Conservation (phyloP, 2,888 invertebrate species). For the Apotomis turbidana region DNA sequence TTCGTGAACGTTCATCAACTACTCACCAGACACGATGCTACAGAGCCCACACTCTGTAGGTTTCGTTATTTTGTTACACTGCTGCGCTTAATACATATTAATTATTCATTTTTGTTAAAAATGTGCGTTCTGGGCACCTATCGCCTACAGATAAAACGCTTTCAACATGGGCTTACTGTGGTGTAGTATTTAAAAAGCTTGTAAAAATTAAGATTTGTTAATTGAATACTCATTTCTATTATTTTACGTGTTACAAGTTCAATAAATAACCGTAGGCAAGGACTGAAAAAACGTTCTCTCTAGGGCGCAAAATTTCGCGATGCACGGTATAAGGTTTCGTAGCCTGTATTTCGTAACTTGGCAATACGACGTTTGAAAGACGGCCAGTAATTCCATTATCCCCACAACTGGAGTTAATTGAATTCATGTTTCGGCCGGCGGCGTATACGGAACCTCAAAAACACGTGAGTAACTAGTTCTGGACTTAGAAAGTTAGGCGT, state of each 20-base stretch:
- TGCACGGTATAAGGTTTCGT: constrained; percentile 21
- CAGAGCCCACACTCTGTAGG: too few species aligned
- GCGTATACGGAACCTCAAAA: constrained; percentile 35
- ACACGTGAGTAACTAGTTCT: constrained; percentile 38
- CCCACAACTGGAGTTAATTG: constrained; percentile 59
- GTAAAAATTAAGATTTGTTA: too few species aligned
- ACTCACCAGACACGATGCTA: too few species aligned
- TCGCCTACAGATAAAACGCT: too few species aligned
- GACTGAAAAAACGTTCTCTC: constrained; percentile 6
- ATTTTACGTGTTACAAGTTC: not conserved
- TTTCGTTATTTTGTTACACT: too few species aligned
- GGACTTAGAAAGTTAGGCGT: constrained; percentile 28
- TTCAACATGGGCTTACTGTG: too few species aligned
- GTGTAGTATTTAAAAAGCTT: too few species aligned
- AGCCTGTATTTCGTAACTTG: constrained; percentile 24
- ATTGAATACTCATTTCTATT: not conserved
- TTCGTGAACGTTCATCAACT: too few species aligned
- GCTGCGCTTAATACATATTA: too few species aligned
- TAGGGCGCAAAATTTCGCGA: constrained; percentile 16
- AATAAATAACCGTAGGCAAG: not conserved
- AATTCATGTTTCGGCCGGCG: constrained; percentile 47
- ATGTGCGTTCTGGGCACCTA: too few species aligned
- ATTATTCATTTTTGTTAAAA: too few species aligned
- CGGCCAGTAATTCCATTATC: constrained; percentile 54
- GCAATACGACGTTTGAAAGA: constrained; percentile 42